Percentiles rank a stretch among this genome's conserved stretches.
These are phyloP conservation scores for Grantiella picta DNA, from an alignment of 2,113 vertebrate genomes.

Conservation along the genomic window DNA sequence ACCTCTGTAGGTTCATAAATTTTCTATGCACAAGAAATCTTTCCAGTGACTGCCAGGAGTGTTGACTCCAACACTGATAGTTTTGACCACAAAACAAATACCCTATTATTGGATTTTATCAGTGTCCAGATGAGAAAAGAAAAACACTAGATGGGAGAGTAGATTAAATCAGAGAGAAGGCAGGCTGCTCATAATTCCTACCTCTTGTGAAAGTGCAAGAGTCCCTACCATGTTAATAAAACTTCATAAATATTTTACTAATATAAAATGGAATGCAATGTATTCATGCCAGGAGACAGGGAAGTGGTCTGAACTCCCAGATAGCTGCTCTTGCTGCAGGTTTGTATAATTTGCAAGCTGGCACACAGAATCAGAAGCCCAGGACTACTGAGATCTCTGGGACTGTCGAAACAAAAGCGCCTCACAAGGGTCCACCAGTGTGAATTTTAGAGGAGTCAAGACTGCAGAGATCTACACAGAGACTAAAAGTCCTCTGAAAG, in stretches of 20 bases:
- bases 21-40: not conserved
- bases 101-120: not conserved
- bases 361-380: not conserved
- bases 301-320: not conserved
- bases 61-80: not conserved
- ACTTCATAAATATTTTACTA: slow-evolving; percentile 47
- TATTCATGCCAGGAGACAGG: not conserved
- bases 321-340: not conserved
- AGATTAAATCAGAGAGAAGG: slow-evolving; percentile 31
- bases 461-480: not conserved
- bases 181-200: not conserved
- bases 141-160: slow-evolving; percentile 27
- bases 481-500: not conserved
- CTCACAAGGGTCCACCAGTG: not conserved
- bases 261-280: slow-evolving; percentile 16
- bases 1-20: not conserved
- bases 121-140: slow-evolving; percentile 5
- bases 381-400: not conserved
- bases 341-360: not conserved
- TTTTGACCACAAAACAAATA: slow-evolving; percentile 32
- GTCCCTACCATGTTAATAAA: slow-evolving; percentile 24
- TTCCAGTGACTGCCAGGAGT: not conserved
- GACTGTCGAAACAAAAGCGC: not conserved
- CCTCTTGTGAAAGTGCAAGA: slow-evolving; percentile 22
- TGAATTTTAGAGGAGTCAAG: not conserved